Conservation (phyloP, 2,888 invertebrate species). For the Xylota sylvarum region DNA sequence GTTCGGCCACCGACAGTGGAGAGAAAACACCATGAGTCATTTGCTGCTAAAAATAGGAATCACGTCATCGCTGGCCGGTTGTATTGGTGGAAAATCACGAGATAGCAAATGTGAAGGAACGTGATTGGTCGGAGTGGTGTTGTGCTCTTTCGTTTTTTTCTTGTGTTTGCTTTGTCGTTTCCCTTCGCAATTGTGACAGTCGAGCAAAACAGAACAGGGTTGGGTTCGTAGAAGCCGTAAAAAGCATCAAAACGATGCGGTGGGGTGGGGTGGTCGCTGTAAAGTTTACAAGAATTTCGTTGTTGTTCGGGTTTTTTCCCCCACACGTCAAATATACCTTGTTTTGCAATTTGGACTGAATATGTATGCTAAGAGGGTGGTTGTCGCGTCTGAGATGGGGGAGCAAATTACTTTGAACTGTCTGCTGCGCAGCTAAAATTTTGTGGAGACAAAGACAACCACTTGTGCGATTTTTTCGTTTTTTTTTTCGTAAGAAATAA, state of each 20-base stretch:
- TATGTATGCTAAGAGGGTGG: neutral
- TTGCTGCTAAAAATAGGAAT: constrained; percentile 70
- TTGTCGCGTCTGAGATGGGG: neutral
- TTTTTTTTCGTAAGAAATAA: neutral
- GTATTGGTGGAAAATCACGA: constrained; percentile 73
- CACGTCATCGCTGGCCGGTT: constrained; percentile 62
- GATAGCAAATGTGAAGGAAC: constrained; percentile 17
- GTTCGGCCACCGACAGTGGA: constrained; percentile 52
- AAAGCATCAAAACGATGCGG: neutral
- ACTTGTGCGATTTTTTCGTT: constrained; percentile 47
- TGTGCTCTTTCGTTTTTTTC: constrained; percentile 39
- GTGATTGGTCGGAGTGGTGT: constrained; percentile 49
- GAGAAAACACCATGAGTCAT: constrained; percentile 70
- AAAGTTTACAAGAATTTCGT: constrained; percentile 34
- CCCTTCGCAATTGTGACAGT: constrained; percentile 43
- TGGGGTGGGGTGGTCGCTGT: neutral
- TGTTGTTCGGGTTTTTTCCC: constrained; percentile 45
- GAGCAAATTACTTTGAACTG: neutral
- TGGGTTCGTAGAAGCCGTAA: constrained; percentile 16
- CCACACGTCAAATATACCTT: neutral
- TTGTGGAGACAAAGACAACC: constrained; percentile 19
- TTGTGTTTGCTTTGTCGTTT: constrained; percentile 59
- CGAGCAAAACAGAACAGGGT: constrained; percentile 32
- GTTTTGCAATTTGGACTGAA: no score
- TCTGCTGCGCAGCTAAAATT: neutral